Evolutionary conservation across 2,797 vertebrate species (phyloP), one percentile per base, ranked within the genome.

Genomic region (Dermochelys coriacea): DNA sequence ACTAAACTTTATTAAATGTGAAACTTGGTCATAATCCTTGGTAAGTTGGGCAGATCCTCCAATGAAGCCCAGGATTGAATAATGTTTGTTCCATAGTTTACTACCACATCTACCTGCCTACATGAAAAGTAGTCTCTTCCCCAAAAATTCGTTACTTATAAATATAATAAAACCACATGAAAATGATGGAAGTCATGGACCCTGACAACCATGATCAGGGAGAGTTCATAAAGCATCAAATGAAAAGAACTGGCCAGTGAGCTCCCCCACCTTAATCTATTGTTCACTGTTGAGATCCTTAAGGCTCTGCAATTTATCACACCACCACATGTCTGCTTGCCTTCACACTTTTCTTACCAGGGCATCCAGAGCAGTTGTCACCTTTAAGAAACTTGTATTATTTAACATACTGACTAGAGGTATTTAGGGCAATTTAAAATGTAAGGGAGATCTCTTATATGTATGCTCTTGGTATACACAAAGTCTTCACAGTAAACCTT

Each of bases 361-460:
- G 91, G 88, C 88, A 94, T 91, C 84, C 92, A 74, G 68, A 89
- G 81, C 88, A 94, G 87, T 77, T 84, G 79, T 82, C 93, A 93
- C 91, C 88, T 95, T 97, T 91, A 88, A 95, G 82, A 95, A 97
- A 96, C 84, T 95, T 93, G 5, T 64, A 92, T 93, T 78, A 71
- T 86, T 90, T 89, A 52, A 71, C 87, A 94, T 91, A 75, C 52
- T 77, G 75, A 95, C 52, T 82, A 59, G 57, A 52, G 86, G 90
- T 92, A 75, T 93, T 91, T 54, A 18, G 87, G 95, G 92, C 90
- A 96, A 78, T 94, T 83, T 90, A 92, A 78, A 94, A 80, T 87
- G 82, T 59, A 96, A 91, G 18, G n/a, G 49, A 82, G 82, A 96
- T 2, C 1, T 85, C 93, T 95, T 55, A 37, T 51, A 59, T 4